Evolutionary conservation across 2,888 invertebrate species (phyloP).

Genomic region (Orthosia gothica): DNA sequence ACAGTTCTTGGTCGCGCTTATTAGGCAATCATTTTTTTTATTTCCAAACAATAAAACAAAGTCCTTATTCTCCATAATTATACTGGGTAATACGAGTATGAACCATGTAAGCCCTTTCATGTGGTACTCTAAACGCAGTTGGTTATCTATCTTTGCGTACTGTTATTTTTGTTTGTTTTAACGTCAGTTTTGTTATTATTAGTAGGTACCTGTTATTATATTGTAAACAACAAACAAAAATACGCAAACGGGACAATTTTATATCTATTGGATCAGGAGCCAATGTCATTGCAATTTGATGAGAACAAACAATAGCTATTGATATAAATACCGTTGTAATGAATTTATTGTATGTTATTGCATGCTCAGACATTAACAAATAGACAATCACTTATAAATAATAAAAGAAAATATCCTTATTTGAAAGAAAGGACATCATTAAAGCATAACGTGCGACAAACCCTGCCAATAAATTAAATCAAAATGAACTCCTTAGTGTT

Average conservation of each 20-base stretch:
- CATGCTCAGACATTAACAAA: not conserved
- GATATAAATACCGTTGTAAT: constrained; percentile 1
- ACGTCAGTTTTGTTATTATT: too few species aligned
- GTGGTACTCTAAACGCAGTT: too few species aligned
- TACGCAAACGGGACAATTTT: not conserved
- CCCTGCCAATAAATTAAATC: not conserved
- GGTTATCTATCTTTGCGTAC: too few species aligned
- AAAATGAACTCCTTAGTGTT: not conserved
- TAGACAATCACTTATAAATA: not conserved
- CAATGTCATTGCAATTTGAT: not conserved
- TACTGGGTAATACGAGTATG: too few species aligned
- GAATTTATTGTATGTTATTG: not conserved
- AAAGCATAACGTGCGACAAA: not conserved
- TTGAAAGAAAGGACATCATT: not conserved
- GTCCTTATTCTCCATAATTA: too few species aligned
- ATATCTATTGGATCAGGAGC: not conserved
- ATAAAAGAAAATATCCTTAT: not conserved
- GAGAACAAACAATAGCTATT: constrained; percentile 1
- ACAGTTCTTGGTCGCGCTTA: too few species aligned
- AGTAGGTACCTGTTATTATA: not conserved
- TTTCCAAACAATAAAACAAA: too few species aligned
- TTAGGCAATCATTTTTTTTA: too few species aligned
- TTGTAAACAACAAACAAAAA: constrained; percentile 1
- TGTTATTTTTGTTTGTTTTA: too few species aligned
- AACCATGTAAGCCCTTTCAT: too few species aligned